Conservation (phyloP, 2,113 vertebrate species). For the Ursus arctos region DNA sequence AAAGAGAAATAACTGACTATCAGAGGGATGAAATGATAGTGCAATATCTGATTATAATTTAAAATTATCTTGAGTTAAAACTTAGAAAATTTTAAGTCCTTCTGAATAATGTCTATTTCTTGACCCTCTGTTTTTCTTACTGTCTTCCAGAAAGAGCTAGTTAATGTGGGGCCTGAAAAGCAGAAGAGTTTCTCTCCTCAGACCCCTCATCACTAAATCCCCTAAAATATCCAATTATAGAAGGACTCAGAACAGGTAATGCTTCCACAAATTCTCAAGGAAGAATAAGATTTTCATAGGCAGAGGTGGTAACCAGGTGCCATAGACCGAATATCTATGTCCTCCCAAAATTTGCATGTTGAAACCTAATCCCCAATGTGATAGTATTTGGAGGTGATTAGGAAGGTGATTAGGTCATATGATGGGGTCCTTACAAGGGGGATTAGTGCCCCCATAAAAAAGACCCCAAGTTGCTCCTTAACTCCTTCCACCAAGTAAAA, state of each 20-base stretch:
- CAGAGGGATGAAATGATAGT: not conserved
- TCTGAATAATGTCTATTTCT: not conserved
- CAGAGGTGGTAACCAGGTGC: not conserved
- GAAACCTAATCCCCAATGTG: not conserved
- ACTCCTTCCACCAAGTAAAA: not conserved
- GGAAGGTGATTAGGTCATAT: not conserved
- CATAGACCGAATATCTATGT: not conserved
- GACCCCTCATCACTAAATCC: rapidly evolving
- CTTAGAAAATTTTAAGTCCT: not conserved
- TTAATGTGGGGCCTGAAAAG: not conserved
- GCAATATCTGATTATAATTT: not conserved
- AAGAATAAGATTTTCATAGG: not conserved
- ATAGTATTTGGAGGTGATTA: not conserved
- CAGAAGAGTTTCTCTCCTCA: not conserved
- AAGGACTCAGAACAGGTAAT: not conserved
- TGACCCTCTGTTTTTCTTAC: not conserved
- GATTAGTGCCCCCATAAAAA: not conserved
- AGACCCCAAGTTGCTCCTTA: not conserved
- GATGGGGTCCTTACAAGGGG: not conserved
- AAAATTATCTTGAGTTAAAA: not conserved
- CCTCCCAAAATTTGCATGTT: not conserved
- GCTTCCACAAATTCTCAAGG: not conserved
- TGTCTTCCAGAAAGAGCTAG: not conserved
- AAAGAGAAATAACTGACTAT: not conserved
- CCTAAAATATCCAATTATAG: not conserved